Evolutionary conservation across 1,140 invertebrate species (phyloP), one percentile per base, ranked within the genome.

Genomic region (Dinoponera quadriceps): DNA sequence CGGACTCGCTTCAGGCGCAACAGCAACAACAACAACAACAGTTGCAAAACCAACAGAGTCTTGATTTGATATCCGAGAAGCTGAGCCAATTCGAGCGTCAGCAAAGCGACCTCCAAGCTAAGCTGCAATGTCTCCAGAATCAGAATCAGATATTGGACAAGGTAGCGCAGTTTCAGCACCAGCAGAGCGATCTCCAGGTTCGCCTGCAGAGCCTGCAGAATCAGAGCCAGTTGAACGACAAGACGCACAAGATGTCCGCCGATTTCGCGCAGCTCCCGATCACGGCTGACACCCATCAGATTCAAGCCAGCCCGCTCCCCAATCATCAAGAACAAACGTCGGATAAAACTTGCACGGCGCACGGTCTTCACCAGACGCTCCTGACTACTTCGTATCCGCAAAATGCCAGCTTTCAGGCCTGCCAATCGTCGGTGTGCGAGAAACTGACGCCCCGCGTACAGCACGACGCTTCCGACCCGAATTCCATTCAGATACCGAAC

Each of bases 81-180:
- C 65, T 94, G 0, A 94, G 85, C 18, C 93, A 94, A 68, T 94
- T 94, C 54, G 93, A 94, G 16, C 88, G 92, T 7, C 93, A 94
- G 29, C 94, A 94, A 29, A 91, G 90, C 38, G 93, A 94, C 54
- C 87, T 94, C 0, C 94, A 94, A 38, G 93, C 93, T 0, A 93
- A 93, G 63, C 60, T 94, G 2, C 93, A 94, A 33, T 93, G 92
- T 65, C 87, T 94, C 9, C 94, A 94, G 48, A 94, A 91, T 87
- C 94, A 94, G 27, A 94, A 94, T 86, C 92, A 94, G 44, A 93
- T 94, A 57, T 75, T 94, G 0, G 94, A 94, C 55, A 94, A 94
- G 60, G 94, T 94, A 0, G 91, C 93, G 0, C 92, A 93, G 22
- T 93, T 91, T 73, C 93, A 94, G 22, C 92, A 92, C 18, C 91